Conservation (phyloP, 1,140 invertebrate species). For the Acyrthosiphon pisum region DNA sequence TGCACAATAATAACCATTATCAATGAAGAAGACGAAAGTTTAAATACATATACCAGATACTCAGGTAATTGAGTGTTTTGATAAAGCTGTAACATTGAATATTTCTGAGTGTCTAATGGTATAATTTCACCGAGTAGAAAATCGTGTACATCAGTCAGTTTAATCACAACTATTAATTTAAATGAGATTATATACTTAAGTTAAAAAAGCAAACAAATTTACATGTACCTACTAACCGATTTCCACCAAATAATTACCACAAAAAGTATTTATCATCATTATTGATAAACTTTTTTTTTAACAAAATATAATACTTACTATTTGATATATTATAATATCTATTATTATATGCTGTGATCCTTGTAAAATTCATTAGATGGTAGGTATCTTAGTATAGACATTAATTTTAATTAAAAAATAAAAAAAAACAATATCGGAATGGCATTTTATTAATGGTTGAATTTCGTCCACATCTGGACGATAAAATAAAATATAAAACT, state of each 20-base stretch:
- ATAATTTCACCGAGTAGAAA: background rate
- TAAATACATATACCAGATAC: too few species aligned
- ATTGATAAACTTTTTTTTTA: background rate
- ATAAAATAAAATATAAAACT: slow-evolving; percentile 19
- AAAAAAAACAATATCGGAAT: background rate
- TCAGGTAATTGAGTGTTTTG: too few species aligned
- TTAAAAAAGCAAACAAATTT: background rate
- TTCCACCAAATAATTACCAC: background rate
- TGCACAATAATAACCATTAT: too few species aligned
- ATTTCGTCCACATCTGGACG: background rate
- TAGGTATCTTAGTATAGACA: background rate
- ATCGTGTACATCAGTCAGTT: background rate
- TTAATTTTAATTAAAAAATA: background rate
- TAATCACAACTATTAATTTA: background rate
- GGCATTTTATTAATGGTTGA: background rate
- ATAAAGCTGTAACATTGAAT: background rate
- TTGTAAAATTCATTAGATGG: slow-evolving; percentile 8
- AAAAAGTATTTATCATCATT: background rate
- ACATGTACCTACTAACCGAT: background rate
- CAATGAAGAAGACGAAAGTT: too few species aligned
- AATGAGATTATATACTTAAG: background rate
- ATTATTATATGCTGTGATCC: background rate
- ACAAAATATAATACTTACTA: background rate
- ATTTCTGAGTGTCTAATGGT: background rate
- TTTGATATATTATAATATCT: background rate